Base-by-base conservation (phyloP, 2,888 invertebrate genomes). In the Epistrophe grossulariae region DNA sequence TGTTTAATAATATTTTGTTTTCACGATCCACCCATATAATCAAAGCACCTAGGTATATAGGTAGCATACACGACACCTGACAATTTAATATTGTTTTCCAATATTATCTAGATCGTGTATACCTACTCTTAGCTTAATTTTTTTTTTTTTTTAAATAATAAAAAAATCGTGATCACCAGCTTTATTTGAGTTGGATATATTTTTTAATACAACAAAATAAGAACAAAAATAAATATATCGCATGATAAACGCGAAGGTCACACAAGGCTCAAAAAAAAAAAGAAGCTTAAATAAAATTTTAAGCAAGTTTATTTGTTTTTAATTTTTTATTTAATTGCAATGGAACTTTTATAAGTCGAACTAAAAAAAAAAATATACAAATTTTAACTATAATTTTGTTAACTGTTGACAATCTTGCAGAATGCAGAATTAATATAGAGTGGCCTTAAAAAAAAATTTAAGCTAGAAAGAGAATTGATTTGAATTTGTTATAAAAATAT, bases 211-310 rank as follows among this genome's bases (percentile, higher is more conserved):
- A 43, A 38, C 24, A 3, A 60, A 38, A 60, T 1, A 43, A 62
- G n/a, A 31, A 64, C n/a, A 45, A 66, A 45, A 24, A 24, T 24
- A 24, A 2, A 24, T 11, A 28, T 11, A 45, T 66, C 8, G 48
- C 66, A 66, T 66, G 66, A 48, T 48, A 66, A 66, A 66, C 48
- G 66, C 66, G 48, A 66, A 66, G 66, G 66, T 66, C 66, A 48
- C 24, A 43, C 15, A 24, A 13, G 3, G 24, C 24, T 24, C 1
- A 2, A 24, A 24, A 24, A 24, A 31, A 66, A 45, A 48, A 45
- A 48, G 15, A 43, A 43, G 28, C 4, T 55, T 24, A 43, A 28
- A 64, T 28, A 31, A 13, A 48, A 66, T 48, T 66, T 48, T n/a
- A 45, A 62, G n/a, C 64, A 10, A 31, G 45, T 45, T 64, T 5